A percentile compares a stretch with the other conserved stretches of the same genome.
These are phyloP conservation scores for Protobothrops flavoviridis DNA, from an alignment of 2,113 vertebrate species.

Conservation along the genomic window DNA sequence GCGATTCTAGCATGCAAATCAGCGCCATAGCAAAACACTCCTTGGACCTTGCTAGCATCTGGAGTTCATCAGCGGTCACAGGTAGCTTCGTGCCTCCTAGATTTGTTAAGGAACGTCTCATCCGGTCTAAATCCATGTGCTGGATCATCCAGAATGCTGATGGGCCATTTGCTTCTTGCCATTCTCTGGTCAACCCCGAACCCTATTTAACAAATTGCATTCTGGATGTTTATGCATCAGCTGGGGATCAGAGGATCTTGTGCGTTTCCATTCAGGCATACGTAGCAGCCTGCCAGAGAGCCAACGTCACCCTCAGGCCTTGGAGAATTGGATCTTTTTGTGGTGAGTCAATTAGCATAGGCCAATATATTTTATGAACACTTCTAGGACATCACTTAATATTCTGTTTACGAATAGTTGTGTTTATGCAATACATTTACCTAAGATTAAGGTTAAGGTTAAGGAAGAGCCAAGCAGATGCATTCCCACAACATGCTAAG, in stretches of 20 bases:
- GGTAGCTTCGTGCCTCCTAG: slow-evolving; percentile 34
- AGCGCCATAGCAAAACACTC: background rate
- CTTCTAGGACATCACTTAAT: background rate
- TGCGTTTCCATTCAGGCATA: slow-evolving; percentile 62
- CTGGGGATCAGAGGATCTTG: slow-evolving; percentile 36
- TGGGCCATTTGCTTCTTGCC: slow-evolving; percentile 4
- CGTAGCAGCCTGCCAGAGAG: slow-evolving; percentile 60
- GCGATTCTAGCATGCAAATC: slow-evolving; percentile 63
- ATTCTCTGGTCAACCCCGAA: background rate
- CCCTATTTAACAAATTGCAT: slow-evolving; percentile 61
- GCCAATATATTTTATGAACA: background rate
- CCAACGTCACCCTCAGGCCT: slow-evolving; percentile 50
- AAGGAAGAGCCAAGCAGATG: background rate
- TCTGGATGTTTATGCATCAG: slow-evolving; percentile 59
- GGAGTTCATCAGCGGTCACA: slow-evolving; percentile 35
- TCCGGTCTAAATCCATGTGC: slow-evolving; percentile 41
- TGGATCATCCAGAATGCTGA: slow-evolving; percentile 46
- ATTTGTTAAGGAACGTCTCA: slow-evolving; percentile 29
- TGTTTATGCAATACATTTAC: background rate
- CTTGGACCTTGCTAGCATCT: slow-evolving; percentile 41
- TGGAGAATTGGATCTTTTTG: slow-evolving; percentile 68
- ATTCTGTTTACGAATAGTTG: background rate
- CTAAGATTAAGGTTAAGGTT: background rate
- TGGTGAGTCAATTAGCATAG: slow-evolving; percentile 2
- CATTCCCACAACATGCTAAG: background rate